Evolutionary conservation across 1,140 invertebrate species (phyloP).

Genomic region (Bombus balteatus): DNA sequence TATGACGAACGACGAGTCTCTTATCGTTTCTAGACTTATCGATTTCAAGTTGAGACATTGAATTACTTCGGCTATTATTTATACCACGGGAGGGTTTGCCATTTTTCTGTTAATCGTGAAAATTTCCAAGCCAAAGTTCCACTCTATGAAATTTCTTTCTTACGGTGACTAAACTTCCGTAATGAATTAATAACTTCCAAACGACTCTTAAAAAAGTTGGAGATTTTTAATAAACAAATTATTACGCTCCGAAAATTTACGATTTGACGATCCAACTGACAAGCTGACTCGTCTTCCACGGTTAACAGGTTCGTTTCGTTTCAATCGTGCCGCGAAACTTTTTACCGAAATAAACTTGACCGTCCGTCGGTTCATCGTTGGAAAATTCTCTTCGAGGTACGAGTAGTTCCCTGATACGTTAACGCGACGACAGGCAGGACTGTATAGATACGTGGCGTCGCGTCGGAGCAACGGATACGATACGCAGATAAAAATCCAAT

Average conservation of each 20-base stretch:
- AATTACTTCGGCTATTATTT: background rate
- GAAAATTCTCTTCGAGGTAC: background rate
- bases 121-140: no score
- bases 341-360: background rate
- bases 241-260: no score
- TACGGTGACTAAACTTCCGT: no score
- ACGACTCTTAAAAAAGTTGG: no score
- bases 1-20: background rate
- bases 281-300: no score
- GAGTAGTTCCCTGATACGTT: conserved; percentile 29
- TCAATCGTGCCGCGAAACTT: background rate
- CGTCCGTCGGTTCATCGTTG: background rate
- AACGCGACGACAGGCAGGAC: background rate
- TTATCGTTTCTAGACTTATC: background rate
- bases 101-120: no score
- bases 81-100: background rate
- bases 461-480: no score
- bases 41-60: background rate
- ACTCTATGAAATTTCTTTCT: no score
- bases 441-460: background rate
- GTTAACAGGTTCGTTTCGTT: background rate
- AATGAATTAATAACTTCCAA: no score
- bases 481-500: conserved; percentile 50
- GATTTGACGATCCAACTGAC: no score
- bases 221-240: no score